Evolutionary conservation across 2,888 invertebrate species (phyloP).

Genomic region (Seira ritae): DNA sequence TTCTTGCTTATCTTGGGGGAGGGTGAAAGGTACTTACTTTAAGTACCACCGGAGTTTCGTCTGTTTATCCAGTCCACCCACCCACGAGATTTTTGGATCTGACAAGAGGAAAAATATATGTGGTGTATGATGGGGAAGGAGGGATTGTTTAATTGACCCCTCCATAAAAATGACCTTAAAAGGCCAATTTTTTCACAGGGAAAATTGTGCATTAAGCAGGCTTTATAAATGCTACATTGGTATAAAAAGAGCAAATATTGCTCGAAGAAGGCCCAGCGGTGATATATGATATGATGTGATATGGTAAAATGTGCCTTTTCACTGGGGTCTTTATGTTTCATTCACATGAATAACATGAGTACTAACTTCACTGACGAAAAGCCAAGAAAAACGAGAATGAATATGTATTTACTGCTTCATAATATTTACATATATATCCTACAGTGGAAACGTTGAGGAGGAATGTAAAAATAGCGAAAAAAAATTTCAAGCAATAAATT

Average conservation of each 20-base stretch:
- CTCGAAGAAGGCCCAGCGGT: background rate
- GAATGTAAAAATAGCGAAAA: background rate
- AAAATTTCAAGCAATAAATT: conserved; percentile 1
- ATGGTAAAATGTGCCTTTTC: conserved; percentile 23
- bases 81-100: background rate
- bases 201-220: no score
- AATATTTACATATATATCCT: no score
- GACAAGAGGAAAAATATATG: background rate
- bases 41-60: background rate
- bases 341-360: conserved; percentile 11
- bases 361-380: no score
- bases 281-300: conserved; percentile 9
- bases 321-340: background rate
- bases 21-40: conserved; percentile 1
- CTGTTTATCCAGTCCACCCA: conserved; percentile 1
- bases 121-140: no score
- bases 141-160: conserved; percentile 3
- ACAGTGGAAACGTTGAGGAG: no score
- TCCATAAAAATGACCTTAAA: conserved; percentile 2
- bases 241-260: background rate
- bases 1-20: background rate
- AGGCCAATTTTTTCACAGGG: background rate
- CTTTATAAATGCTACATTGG: no score
- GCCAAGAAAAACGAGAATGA: background rate
- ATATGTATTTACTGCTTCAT: no score